Evolutionary conservation across 2,797 vertebrate species (phyloP).

Genomic region (Eurystomus glaucurus): DNA sequence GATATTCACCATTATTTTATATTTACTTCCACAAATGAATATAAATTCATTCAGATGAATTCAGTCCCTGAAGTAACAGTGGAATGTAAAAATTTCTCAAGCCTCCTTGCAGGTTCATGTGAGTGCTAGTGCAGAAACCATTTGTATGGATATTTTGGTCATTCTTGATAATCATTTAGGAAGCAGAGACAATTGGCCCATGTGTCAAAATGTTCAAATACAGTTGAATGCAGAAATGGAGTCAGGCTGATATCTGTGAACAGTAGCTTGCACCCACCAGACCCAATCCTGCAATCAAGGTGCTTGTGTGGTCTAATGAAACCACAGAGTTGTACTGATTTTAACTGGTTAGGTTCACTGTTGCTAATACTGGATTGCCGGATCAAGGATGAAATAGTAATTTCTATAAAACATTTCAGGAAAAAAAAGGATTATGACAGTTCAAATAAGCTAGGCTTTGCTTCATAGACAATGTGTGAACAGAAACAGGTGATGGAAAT

Average conservation of each 20-base stretch:
- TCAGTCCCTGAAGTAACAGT: not conserved
- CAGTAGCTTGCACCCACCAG: not conserved
- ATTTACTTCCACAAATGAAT: not conserved
- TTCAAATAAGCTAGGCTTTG: not conserved
- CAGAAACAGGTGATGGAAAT: not conserved
- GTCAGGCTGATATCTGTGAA: not conserved
- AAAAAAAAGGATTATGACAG: not conserved
- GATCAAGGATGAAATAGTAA: not conserved
- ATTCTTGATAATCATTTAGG: not conserved
- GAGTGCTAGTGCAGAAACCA: not conserved
- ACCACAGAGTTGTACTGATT: not conserved
- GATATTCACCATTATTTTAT: slow-evolving; percentile 38
- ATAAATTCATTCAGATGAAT: not conserved
- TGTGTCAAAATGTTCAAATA: not conserved
- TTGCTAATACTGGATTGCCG: not conserved
- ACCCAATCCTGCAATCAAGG: not conserved
- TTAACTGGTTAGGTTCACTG: accelerated
- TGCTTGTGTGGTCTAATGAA: not conserved
- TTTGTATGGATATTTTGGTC: not conserved
- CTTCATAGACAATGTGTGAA: not conserved
- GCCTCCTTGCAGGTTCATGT: not conserved
- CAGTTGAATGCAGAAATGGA: not conserved
- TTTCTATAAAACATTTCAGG: not conserved
- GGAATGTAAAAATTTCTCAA: not conserved
- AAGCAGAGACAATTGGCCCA: not conserved